Percentiles rank a stretch among this genome's conserved stretches.
Evolutionary conservation across 2,888 invertebrate species (phyloP).

Genomic region (Ichneumon xanthorius): DNA sequence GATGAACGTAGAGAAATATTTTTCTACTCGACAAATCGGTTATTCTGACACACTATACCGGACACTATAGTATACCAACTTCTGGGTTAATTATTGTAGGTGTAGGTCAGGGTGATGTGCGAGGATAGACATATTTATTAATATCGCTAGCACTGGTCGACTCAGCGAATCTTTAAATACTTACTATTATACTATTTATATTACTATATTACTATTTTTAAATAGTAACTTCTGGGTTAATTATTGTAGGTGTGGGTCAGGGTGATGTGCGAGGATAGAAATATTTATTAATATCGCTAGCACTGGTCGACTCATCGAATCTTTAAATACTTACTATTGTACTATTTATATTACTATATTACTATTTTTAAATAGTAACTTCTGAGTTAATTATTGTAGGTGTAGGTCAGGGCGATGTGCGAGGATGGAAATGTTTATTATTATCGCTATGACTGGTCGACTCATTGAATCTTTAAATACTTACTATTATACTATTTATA

Average conservation of each 20-base stretch:
- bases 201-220: too few species aligned
- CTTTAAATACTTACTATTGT: too few species aligned
- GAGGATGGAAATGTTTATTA: not conserved
- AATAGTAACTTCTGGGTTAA: not conserved
- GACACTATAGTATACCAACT: not conserved
- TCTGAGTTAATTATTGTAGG: not conserved
- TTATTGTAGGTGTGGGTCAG: not conserved
- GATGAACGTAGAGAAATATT: constrained; percentile 4
- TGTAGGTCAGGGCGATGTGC: too few species aligned
- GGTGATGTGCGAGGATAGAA: not conserved
- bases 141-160: not conserved
- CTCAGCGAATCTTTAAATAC: too few species aligned
- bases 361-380: not conserved
- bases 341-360: too few species aligned
- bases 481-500: too few species aligned
- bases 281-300: too few species aligned
- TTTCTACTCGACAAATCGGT: constrained; percentile 13
- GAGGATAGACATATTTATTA: not conserved
- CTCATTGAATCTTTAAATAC: not conserved
- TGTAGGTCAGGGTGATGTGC: not conserved
- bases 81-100: not conserved
- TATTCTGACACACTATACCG: not conserved
- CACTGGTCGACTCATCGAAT: too few species aligned
- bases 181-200: too few species aligned
- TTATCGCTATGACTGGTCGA: not conserved